A percentile compares a stretch with the other conserved stretches of the same genome.
phyloP scores from a whole-genome alignment of 1,140 invertebrate species.

The Hermetia illucens region DNA sequence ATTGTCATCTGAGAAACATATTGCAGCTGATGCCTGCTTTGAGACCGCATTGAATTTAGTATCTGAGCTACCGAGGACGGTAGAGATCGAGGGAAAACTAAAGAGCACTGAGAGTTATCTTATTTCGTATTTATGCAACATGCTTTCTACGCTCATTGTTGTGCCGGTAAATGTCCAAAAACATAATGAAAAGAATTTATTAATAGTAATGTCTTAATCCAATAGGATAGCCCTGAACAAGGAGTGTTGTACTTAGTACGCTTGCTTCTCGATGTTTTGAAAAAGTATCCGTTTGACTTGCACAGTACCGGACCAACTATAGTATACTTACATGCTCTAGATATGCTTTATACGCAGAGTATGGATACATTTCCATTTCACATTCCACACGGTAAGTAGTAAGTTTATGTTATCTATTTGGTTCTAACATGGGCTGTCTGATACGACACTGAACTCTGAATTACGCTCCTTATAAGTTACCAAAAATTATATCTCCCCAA shows the following conservation, averaged over 20 bases:
- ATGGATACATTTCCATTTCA: slow-evolving; percentile 25
- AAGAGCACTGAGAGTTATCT: slow-evolving; percentile 58
- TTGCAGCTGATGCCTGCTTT: slow-evolving; percentile 80
- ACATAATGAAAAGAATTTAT: too few relatives aligned
- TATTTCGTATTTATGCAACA: slow-evolving; percentile 54
- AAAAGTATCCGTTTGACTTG: slow-evolving; percentile 50
- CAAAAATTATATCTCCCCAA: too few relatives aligned
- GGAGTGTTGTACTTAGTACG: slow-evolving; percentile 64
- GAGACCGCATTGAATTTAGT: slow-evolving; percentile 73
- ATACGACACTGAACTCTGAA: too few relatives aligned
- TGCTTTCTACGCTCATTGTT: slow-evolving; percentile 71
- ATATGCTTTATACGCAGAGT: slow-evolving; percentile 24
- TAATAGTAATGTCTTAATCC: slow-evolving; percentile 6
- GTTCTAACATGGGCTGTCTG: slow-evolving; percentile 20
- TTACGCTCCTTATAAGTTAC: too few relatives aligned
- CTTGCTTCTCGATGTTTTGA: slow-evolving; percentile 56
- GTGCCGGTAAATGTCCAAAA: slow-evolving; percentile 53
- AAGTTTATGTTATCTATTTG: slow-evolving; percentile 2
- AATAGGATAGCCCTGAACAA: slow-evolving; percentile 71
- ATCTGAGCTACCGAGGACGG: slow-evolving; percentile 57
- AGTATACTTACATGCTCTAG: slow-evolving; percentile 41
- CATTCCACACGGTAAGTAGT: slow-evolving; percentile 17
- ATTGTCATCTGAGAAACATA: too few relatives aligned
- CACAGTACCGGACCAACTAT: slow-evolving; percentile 37
- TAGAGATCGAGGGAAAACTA: slow-evolving; percentile 61